phyloP scores from a whole-genome alignment of 2,888 invertebrate species.

The Callinectes sapidus region DNA sequence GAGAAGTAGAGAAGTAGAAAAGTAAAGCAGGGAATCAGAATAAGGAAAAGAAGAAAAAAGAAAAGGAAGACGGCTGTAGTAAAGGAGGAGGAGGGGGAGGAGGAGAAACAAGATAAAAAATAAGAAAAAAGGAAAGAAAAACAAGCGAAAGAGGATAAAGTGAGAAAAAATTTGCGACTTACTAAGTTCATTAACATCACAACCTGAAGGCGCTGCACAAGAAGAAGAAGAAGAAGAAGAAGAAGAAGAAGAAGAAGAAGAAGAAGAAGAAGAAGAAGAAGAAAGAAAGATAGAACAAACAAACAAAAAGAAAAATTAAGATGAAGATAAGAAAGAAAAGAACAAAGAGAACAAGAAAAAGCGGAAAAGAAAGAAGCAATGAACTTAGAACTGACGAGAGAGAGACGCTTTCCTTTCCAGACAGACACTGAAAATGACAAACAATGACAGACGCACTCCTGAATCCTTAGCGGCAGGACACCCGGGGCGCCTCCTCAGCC shows the following conservation, averaged over 20 bases:
- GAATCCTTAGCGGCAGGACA: not conserved
- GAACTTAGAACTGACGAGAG: not conserved
- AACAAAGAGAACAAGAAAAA: no score
- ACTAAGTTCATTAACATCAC: not conserved
- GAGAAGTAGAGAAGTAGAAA: no score
- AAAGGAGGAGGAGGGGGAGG: no score
- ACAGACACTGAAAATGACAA: not conserved
- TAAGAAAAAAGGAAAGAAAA: not conserved
- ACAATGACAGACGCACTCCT: not conserved
- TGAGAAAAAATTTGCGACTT: not conserved
- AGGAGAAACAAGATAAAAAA: no score
- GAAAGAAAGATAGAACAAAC: not conserved
- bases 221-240: not conserved
- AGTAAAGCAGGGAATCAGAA: no score
- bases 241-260: not conserved
- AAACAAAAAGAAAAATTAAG: not conserved
- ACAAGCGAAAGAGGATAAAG: no score
- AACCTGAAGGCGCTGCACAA: no score
- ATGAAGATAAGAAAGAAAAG: not conserved
- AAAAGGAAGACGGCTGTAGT: no score
- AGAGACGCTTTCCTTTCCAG: no score
- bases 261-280: no score
- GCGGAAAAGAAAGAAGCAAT: not conserved
- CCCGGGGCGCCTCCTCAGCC: not conserved
- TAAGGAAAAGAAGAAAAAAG: no score